Conservation (phyloP, 2,888 invertebrate genomes). For the Imbricaverruca yamaguchii region DNA sequence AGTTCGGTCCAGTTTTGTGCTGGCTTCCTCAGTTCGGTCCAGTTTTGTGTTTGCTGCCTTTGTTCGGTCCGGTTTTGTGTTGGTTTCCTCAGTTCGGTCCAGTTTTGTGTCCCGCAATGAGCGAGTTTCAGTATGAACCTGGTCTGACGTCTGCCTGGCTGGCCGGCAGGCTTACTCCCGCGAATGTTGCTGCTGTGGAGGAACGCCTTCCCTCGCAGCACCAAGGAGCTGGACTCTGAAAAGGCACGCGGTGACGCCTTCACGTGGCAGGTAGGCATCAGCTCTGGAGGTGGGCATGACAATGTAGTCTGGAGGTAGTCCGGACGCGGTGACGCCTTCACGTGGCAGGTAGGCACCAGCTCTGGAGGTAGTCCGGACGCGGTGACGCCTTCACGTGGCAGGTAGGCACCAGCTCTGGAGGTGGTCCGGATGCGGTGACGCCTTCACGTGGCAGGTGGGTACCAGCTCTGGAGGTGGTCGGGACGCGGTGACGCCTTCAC, state of each 20-base stretch:
- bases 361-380: too few relatives aligned
- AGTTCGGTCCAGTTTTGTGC: too few relatives aligned
- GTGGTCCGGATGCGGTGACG: conserved; percentile 87
- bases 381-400: conserved; percentile 99
- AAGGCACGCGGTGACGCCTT: conserved; percentile 84
- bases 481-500: conserved; percentile 93
- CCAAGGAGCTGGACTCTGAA: conserved; percentile 94
- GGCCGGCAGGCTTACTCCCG: conserved; percentile 68
- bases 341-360: conserved; percentile 79
- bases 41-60: too few relatives aligned
- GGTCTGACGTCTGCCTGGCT: too few relatives aligned
- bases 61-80: too few relatives aligned
- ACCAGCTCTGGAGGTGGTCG: too few relatives aligned
- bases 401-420: conserved; percentile 51
- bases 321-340: conserved; percentile 91
- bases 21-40: too few relatives aligned
- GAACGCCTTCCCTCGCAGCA: conserved; percentile 93
- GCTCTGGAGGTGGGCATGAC: too few relatives aligned
- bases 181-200: conserved; percentile 92
- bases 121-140: too few relatives aligned
- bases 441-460: conserved; percentile 93
- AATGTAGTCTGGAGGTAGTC: too few relatives aligned
- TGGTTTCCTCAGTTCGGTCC: too few relatives aligned
- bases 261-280: conserved; percentile 78
- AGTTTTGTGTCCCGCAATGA: too few relatives aligned